These are phyloP conservation scores for Drosophila dives DNA, from an alignment of 2,888 invertebrate genomes.

Conservation along the genomic window DNA sequence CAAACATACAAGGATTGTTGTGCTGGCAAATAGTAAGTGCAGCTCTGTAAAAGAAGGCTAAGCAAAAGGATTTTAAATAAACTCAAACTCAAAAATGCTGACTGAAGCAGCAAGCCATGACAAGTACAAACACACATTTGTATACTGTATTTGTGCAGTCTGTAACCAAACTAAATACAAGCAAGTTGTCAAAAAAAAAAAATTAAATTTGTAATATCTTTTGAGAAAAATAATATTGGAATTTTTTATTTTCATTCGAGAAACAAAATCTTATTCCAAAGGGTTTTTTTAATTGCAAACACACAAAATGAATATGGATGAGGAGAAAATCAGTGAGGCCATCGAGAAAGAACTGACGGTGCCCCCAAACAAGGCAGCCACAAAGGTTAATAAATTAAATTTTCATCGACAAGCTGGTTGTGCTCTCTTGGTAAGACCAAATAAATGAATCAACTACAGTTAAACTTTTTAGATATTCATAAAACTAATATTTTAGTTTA, in stretches of 20 bases:
- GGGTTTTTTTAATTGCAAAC: constrained; percentile 19
- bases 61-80: background rate
- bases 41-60: background rate
- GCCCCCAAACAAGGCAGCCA: constrained; percentile 66
- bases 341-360: constrained; percentile 76
- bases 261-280: too few species aligned
- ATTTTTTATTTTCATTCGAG: too few species aligned
- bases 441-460: too few species aligned
- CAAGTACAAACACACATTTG: constrained; percentile 11
- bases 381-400: too few species aligned
- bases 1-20: constrained; percentile 6
- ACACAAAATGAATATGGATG: background rate
- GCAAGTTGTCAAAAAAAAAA: too few species aligned
- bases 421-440: too few species aligned
- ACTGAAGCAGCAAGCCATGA: constrained; percentile 53
- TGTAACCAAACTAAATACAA: too few species aligned
- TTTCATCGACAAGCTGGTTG: too few species aligned
- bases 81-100: constrained; percentile 3
- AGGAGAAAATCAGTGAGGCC: constrained; percentile 70
- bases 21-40: constrained; percentile 9
- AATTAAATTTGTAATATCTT: too few species aligned
- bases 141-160: constrained; percentile 51
- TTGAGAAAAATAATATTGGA: too few species aligned
- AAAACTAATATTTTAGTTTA: too few species aligned
- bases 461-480: too few species aligned